Evolutionary conservation across 2,888 invertebrate species (phyloP).

Genomic region (Seladonia tumulorum): DNA sequence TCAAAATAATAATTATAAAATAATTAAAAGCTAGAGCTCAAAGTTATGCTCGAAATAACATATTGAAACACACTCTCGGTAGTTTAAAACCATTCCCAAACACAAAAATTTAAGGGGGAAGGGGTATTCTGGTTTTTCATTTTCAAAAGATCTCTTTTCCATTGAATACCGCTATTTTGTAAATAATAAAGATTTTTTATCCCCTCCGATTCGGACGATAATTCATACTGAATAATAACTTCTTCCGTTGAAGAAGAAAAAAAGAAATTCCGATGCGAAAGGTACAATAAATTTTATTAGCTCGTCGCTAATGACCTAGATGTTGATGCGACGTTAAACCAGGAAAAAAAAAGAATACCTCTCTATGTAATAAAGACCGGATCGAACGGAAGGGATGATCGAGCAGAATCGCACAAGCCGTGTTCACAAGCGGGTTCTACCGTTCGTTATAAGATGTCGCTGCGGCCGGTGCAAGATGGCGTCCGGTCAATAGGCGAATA

Average conservation of each 20-base stretch:
- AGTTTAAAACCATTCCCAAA: background rate
- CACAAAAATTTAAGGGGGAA: background rate
- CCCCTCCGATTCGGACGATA: background rate
- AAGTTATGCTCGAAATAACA: too few species aligned
- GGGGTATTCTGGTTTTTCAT: background rate
- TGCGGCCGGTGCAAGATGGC: conserved; percentile 63
- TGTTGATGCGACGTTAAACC: too few species aligned
- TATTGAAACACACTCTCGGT: too few species aligned
- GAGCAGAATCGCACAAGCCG: background rate
- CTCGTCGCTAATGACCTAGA: too few species aligned
- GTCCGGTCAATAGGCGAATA: conserved; percentile 79
- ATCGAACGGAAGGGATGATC: background rate
- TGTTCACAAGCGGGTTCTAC: background rate
- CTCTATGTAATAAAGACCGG: background rate
- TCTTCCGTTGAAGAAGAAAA: too few species aligned
- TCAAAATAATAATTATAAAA: background rate
- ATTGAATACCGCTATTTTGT: too few species aligned
- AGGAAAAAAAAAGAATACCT: too few species aligned
- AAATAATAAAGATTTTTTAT: background rate
- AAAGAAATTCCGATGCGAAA: too few species aligned
- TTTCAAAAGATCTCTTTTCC: too few species aligned
- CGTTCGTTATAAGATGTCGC: conserved; percentile 44
- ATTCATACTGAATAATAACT: too few species aligned
- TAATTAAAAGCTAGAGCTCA: background rate
- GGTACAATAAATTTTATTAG: too few species aligned